A percentile compares a stretch with the other conserved stretches of the same genome.
Evolutionary conservation across 2,888 invertebrate genomes (phyloP).

Genomic region (Drosophila kuntzei): DNA sequence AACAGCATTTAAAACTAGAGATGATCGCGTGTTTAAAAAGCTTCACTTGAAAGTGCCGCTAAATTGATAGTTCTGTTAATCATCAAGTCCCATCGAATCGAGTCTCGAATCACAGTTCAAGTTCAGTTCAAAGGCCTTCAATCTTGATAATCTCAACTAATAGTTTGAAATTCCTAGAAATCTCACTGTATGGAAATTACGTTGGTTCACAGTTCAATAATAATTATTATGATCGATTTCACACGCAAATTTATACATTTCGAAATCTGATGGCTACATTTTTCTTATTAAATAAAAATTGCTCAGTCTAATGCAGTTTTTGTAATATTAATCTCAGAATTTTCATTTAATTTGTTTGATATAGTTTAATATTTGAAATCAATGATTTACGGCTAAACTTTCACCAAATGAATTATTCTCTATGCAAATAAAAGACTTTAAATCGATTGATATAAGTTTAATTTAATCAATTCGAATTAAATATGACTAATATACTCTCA

Average conservation of each 20-base stretch:
- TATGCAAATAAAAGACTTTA: no score
- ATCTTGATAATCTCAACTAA: background rate
- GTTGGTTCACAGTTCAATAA: conserved; percentile 5
- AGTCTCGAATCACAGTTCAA: conserved; percentile 9
- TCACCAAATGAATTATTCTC: no score
- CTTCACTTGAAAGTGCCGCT: conserved; percentile 13
- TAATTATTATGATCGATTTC: background rate
- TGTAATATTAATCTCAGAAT: background rate
- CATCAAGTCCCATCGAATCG: conserved; percentile 5
- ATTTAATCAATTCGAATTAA: no score
- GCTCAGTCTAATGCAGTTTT: background rate
- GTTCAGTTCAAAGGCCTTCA: conserved; percentile 9
- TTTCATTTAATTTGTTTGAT: background rate
- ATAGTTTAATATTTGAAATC: no score
- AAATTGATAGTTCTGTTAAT: conserved; percentile 7
- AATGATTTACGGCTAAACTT: no score
- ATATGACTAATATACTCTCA: no score
- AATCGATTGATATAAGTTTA: no score
- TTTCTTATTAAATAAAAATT: background rate
- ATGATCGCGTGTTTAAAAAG: conserved; percentile 38
- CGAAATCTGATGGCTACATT: no score
- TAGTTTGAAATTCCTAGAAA: background rate
- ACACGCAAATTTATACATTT: background rate
- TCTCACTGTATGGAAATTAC: background rate
- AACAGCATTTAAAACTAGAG: conserved; percentile 41